Base-by-base conservation (phyloP, 2,797 vertebrate species). In the Scolopax bukidnonensis region DNA sequence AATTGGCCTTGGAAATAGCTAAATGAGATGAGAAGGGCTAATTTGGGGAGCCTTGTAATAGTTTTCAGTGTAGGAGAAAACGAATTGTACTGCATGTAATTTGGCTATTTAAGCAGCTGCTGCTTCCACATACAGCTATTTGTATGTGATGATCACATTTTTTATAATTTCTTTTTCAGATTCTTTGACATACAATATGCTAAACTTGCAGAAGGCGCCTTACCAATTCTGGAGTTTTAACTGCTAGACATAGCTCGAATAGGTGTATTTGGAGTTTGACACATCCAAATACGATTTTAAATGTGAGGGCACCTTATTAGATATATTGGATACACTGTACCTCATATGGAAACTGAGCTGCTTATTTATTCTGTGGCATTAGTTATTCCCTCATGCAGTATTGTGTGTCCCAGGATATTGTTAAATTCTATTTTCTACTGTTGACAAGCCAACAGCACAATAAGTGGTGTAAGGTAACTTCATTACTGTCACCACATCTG, bases 401-500 rank as follows among this genome's bases (percentile, higher is more conserved):
- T 71, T 87, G 71, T 65, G 65, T 73, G 51, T 94, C 85, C 63
- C 74, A 94, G 79, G 75, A 78, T 90, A 90, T 92, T 94, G 96
- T 87, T 5, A 56, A 92, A 96, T 95, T 94, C 90, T 77, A 6
- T 93, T 95, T 92, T 92, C 91, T 90, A n/a, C 57, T 68, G 77
- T 80, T 93, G 94, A 95, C 94, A 95, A 94, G 93, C 89, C 83
- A 94, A 88, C 48, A 63, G 83, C 86, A 83, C 88, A 83, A 5
- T 90, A 93, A 93, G 64, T 80, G 80, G 86, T 21, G 4, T 65
- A 92, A 85, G 77, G 88, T 83, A 94, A 96, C 90, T 95, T 94
- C 86, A 90, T 94, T 96, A 90, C 81, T 92, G 84, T 87, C 91
- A 83, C 91, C 89, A 57, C 71, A 53, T 92, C 57, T 80, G 2